Conservation (phyloP, 2,797 vertebrate genomes). For the Fundulus diaphanus region DNA sequence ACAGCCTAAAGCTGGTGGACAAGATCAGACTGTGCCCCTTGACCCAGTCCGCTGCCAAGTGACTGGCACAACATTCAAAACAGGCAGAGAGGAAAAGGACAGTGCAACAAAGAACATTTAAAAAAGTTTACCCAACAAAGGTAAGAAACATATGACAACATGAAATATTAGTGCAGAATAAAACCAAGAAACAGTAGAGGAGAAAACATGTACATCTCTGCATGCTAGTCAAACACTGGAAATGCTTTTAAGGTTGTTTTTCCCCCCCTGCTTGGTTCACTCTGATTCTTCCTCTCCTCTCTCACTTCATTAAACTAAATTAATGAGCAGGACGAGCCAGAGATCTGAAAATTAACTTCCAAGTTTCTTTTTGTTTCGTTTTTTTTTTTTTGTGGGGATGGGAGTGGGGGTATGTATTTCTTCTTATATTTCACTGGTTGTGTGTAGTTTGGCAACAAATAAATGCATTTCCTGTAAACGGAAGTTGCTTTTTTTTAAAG, state of each 20-base stretch:
- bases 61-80: conserved; percentile 72
- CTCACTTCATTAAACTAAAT: conserved; percentile 88
- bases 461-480: conserved; percentile 11
- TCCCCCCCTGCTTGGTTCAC: conserved; percentile 65
- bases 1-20: conserved; percentile 67
- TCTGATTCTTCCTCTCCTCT: conserved; percentile 77
- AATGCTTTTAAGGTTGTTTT: conserved; percentile 74
- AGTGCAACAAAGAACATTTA: background rate
- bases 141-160: conserved; percentile 5
- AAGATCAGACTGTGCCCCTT: conserved; percentile 67
- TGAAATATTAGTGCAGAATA: background rate
- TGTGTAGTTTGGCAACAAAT: conserved; percentile 25
- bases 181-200: background rate
- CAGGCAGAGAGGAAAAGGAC: conserved; percentile 15
- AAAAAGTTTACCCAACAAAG: background rate
- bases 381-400: too few relatives aligned
- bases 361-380: conserved; percentile 41
- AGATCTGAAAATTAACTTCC: conserved; percentile 56
- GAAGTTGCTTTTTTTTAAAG: background rate
- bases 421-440: conserved; percentile 30
- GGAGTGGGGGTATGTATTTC: conserved; percentile 15
- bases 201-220: conserved; percentile 47
- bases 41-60: conserved; percentile 63
- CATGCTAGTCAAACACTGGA: conserved; percentile 73
- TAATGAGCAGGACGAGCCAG: conserved; percentile 82